These are phyloP conservation scores for Pogona vitticeps DNA, from an alignment of 2,113 vertebrate species.

Conservation along the genomic window DNA sequence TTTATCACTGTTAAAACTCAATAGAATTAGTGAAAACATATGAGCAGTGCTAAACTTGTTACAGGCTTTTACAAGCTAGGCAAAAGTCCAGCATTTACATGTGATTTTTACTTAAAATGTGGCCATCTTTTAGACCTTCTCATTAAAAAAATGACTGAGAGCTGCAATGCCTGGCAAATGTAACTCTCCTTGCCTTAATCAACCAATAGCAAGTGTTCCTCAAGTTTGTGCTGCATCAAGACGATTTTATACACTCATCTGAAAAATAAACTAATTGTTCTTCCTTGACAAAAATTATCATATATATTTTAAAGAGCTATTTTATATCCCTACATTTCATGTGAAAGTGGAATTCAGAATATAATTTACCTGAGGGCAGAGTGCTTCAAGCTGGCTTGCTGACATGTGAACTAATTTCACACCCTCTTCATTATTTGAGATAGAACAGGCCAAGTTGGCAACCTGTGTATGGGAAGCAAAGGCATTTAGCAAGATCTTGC, in stretches of 20 bases:
- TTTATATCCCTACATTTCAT: not conserved
- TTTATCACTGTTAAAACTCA: not conserved
- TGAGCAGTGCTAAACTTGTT: not conserved
- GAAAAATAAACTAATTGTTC: not conserved
- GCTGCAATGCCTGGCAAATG: no score
- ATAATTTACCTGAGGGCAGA: constrained; percentile 92
- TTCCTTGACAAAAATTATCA: not conserved
- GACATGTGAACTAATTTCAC: constrained; percentile 99
- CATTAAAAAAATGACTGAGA: not conserved
- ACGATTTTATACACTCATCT: not conserved
- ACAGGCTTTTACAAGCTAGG: no score
- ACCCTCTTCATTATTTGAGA: constrained; percentile 98
- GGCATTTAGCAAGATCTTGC: constrained; percentile 12
- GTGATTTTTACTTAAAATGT: not conserved
- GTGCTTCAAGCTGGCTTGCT: constrained; percentile 92
- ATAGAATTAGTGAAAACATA: no score
- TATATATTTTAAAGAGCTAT: not conserved
- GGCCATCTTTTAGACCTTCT: not conserved
- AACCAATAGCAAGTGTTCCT: not conserved
- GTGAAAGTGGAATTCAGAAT: not conserved
- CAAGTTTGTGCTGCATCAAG: not conserved
- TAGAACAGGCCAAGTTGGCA: constrained; percentile 97
- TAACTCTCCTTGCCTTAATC: no score
- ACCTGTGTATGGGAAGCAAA: constrained; percentile 78
- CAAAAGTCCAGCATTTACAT: not conserved